Base-by-base conservation (phyloP, 2,797 vertebrate genomes). In the Epinephelus malabaricus region DNA sequence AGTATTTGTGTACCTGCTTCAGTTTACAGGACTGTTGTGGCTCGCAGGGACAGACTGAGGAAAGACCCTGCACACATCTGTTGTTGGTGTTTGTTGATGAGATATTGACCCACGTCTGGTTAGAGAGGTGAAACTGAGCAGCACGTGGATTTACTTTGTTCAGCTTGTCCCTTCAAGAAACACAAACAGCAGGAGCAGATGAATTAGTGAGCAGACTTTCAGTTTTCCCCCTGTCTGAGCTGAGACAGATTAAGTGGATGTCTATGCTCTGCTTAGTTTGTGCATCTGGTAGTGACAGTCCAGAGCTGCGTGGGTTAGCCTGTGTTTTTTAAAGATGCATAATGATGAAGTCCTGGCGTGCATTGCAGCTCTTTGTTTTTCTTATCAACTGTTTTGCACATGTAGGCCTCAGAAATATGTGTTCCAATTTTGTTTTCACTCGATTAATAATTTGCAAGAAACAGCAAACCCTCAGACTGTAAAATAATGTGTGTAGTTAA, bases 201-300 rank as follows among this genome's bases (percentile, higher is more conserved):
- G 23, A 60, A 60, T 67, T 51, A 60, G 13, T 50, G n/a, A 73
- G 7, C 50, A 56, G 60, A 63, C 70, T 53, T 73, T 46, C 18
- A 54, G 49, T 21, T 45, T 18, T 14, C 14, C 5, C 5, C n/a
- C 38, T n/a, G 18, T 62, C 60, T 46, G 40, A 56, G 27, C 27
- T 65, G 40, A 23, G 18, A 47, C 25, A 64, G 19, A 64, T 55
- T 34, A 46, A 54, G 25, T 3, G 15, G 27, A 34, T 40, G 46
- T 66, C 30, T 58, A 12, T 59, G 73, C 34, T 59, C 34, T 21
- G 7, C 69, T 66, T 19, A 17, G 68, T 6, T 62, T n/a, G 63
- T 64, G 40, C 69, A 54, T 68, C 43, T 66, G 54, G 38, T 45
- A 21, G 67, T 75, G 72, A 70, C 58, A 65, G 61, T 13, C 6